phyloP scores from a whole-genome alignment of 2,888 invertebrate genomes.

The Antheraea yamamai region DNA sequence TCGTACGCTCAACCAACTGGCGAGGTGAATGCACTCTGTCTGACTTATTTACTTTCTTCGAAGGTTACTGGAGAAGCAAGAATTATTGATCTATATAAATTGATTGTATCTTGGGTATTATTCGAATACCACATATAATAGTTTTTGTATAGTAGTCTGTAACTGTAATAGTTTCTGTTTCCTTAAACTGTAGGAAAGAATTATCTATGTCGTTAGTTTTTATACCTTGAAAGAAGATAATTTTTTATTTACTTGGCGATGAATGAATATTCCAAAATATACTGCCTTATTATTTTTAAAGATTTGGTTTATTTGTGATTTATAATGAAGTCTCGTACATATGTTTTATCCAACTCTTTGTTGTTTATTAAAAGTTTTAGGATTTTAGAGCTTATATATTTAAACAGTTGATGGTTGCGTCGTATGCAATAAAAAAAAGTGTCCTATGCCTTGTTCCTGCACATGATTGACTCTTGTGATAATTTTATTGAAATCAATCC shows the following conservation, averaged over 20 bases:
- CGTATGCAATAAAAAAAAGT: no score
- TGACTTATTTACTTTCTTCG: slow-evolving; percentile 17
- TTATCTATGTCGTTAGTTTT: neutral
- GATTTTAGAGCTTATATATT: neutral
- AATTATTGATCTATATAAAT: slow-evolving; percentile 60
- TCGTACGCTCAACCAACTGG: slow-evolving; percentile 35
- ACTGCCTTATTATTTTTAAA: neutral
- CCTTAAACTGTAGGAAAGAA: neutral
- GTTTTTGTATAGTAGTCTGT: neutral
- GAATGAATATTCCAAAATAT: no score
- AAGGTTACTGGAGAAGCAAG: slow-evolving; percentile 25
- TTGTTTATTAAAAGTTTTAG: neutral
- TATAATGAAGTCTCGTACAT: neutral
- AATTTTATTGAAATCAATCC: no score
- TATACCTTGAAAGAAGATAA: neutral
- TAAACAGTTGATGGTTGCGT: no score
- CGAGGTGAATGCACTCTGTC: slow-evolving; percentile 51
- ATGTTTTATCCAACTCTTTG: neutral
- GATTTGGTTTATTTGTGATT: neutral
- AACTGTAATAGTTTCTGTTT: neutral
- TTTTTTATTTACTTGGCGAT: neutral
- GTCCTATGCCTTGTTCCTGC: no score
- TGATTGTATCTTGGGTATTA: slow-evolving; percentile 38
- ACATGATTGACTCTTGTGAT: no score
- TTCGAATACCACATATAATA: neutral